Evolutionary conservation across 2,113 vertebrate genomes (phyloP).

Genomic region (Herpailurus yagouaroundi): DNA sequence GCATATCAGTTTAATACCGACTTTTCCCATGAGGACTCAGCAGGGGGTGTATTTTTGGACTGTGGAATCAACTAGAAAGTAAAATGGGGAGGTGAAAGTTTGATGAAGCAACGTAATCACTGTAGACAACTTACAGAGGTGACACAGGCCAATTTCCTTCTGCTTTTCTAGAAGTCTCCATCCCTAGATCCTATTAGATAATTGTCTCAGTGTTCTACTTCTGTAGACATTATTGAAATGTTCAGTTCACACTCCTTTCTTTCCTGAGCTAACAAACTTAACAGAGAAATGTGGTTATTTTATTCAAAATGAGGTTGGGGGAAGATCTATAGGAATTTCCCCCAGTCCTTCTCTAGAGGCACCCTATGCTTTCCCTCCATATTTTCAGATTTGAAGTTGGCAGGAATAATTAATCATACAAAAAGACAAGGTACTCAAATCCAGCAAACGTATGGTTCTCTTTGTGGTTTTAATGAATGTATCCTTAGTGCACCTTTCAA

Average conservation of each 20-base stretch:
- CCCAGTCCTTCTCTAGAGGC: neutral
- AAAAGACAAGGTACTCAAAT: constrained; percentile 37
- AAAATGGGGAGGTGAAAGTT: neutral
- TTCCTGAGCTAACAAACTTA: neutral
- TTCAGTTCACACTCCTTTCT: neutral
- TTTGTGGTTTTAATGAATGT: constrained; percentile 66
- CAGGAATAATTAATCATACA: constrained; percentile 54
- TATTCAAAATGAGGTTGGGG: neutral
- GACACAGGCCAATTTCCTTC: neutral
- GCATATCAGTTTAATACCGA: no score
- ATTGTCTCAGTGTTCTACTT: neutral
- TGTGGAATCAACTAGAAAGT: neutral
- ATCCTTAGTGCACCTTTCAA: constrained; percentile 66
- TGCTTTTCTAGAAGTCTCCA: neutral
- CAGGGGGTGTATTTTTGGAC: neutral
- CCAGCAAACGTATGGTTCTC: constrained; percentile 41
- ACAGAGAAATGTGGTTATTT: neutral
- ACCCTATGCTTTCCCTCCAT: neutral
- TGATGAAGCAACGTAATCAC: neutral
- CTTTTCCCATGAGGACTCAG: neutral
- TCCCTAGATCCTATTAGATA: neutral
- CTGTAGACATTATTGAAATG: neutral
- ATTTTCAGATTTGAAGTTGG: constrained; percentile 37
- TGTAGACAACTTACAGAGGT: neutral
- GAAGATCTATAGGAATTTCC: neutral